Conservation (phyloP, 2,888 invertebrate species). For the Meliscaeva auricollis region DNA sequence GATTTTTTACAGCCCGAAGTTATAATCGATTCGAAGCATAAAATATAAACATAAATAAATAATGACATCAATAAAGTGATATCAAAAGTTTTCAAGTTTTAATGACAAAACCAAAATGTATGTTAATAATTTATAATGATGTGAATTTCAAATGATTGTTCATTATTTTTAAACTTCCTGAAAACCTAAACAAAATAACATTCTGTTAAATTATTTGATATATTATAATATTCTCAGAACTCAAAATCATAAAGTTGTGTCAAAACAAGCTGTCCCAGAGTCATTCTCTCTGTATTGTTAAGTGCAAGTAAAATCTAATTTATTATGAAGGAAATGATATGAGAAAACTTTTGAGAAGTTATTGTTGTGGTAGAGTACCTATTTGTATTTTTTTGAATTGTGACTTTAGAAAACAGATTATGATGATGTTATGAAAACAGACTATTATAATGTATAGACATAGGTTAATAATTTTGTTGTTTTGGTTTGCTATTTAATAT, state of each 20-base stretch:
- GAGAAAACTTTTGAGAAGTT: neutral
- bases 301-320: constrained; percentile 1
- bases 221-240: neutral
- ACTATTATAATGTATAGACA: too few species aligned
- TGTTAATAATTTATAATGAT: constrained; percentile 13
- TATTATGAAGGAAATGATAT: neutral
- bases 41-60: neutral
- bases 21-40: neutral
- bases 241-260: neutral
- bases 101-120: neutral
- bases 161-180: neutral
- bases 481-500: too few species aligned
- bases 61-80: neutral
- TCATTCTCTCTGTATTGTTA: neutral
- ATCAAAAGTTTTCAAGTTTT: neutral
- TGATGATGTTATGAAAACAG: too few species aligned
- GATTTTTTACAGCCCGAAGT: neutral
- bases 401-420: too few species aligned
- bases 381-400: too few species aligned
- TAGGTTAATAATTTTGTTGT: too few species aligned
- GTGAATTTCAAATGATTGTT: neutral
- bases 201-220: neutral
- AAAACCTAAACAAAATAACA: neutral
- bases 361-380: too few species aligned
- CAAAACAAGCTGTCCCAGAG: neutral